Evolutionary conservation across 2,113 vertebrate genomes (phyloP), one percentile per base, ranked within the genome.

Genomic region (Capra hircus): DNA sequence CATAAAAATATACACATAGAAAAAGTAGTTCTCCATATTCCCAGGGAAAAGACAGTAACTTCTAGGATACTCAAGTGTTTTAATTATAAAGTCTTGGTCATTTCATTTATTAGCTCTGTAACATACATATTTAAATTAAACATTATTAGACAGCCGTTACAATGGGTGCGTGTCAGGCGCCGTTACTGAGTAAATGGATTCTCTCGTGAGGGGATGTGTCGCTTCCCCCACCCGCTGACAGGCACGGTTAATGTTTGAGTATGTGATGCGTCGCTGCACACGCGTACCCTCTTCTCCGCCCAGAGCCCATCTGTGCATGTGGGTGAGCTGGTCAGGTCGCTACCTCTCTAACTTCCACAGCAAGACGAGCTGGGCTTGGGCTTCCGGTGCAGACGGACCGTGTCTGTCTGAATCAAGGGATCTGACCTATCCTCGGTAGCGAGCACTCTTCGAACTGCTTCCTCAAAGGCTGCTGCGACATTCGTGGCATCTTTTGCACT

Each of bases 401-500:
- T 99, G 99, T 99, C 99, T 82, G 99, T 99, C 94, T 99, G 99
- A 98, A 99, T 99, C 97, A 99, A 99, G 94, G 99, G 99, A 94
- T 99, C 99, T 21, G 99, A 99, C 98, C 99, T 98, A 60, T 99
- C 99, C 98, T 99, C 99, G 17, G 98, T 98, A 53, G 99, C 99
- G 95, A 99, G 98, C 98, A 99, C 99, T 96, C 99, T 99, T 86
- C 99, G 99, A 90, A 99, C 99, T 0, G 99, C 99, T 98, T 99
- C 99, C 98, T 99, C 99, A 98, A 99, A 99, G 64, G 99, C 99
- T 60, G 98, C 99, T 9, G 99, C 99, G 15, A 99, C 99, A 43
- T 99, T 99, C 48, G 99, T 99, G 95, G 99, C 99, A 98, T 99
- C 99, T 98, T 99, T 99, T 74, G 99, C 99, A 87, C 99, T 99